Evolutionary conservation across 2,113 vertebrate species (phyloP).

Genomic region (Piaya cayana): DNA sequence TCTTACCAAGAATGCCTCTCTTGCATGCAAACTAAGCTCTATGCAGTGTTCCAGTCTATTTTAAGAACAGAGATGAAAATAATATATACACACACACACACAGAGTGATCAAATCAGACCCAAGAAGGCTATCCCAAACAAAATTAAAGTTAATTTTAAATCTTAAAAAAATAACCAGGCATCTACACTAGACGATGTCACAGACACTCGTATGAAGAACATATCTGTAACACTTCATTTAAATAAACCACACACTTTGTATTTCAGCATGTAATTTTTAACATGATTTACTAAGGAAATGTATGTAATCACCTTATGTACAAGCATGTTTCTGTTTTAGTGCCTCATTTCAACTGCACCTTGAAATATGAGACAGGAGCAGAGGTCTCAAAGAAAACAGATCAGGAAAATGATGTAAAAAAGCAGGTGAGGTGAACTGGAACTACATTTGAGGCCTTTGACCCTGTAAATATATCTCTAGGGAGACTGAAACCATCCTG

Average conservation of each 20-base stretch:
- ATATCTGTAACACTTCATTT: not conserved
- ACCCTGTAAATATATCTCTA: not conserved
- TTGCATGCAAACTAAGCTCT: not conserved
- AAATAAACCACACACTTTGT: not conserved
- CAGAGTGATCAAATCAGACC: not conserved
- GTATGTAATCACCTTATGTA: not conserved
- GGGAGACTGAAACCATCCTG: not conserved
- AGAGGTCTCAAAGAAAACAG: not conserved
- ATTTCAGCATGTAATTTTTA: not conserved
- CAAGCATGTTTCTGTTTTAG: not conserved
- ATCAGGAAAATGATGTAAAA: not conserved
- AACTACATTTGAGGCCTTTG: not conserved
- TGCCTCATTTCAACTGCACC: not conserved
- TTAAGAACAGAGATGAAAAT: not conserved
- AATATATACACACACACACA: not conserved
- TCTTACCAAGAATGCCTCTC: not conserved
- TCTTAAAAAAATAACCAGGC: not conserved
- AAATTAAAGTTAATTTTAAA: not conserved
- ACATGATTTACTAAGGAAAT: not conserved
- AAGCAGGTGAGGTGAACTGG: not conserved
- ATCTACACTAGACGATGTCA: not conserved
- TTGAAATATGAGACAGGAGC: not conserved
- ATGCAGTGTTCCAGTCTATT: not conserved
- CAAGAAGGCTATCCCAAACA: not conserved
- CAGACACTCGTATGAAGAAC: not conserved